Percentiles rank a stretch among this genome's conserved stretches.
These are phyloP conservation scores for Sigmodon hispidus DNA, from an alignment of 2,113 vertebrate genomes.

Conservation along the genomic window DNA sequence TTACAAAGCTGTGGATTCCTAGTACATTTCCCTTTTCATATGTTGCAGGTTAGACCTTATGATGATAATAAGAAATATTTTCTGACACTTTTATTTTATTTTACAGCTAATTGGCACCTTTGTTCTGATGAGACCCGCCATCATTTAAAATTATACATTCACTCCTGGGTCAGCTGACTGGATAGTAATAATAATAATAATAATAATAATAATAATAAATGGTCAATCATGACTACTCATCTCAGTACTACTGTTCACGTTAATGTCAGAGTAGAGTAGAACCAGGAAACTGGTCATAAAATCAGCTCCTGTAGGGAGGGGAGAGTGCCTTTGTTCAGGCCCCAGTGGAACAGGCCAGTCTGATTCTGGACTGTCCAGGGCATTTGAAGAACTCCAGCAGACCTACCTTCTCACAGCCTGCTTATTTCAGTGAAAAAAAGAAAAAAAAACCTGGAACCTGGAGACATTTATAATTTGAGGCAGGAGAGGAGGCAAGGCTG, in stretches of 20 bases:
- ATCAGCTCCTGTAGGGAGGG: not conserved
- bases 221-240: not conserved
- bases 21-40: not conserved
- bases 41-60: not conserved
- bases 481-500: too few species aligned
- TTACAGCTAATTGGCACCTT: not conserved
- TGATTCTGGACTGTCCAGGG: not conserved
- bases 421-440: not conserved
- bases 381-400: not conserved
- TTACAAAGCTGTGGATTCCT: not conserved
- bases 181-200: not conserved
- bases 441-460: too few species aligned
- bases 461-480: not conserved
- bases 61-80: not conserved
- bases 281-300: not conserved
- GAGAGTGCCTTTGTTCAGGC: too few species aligned
- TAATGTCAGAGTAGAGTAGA: not conserved
- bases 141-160: not conserved
- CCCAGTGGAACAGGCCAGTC: too few species aligned
- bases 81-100: slow-evolving; percentile 9
- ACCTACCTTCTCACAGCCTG: not conserved
- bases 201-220: not conserved
- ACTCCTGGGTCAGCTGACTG: not conserved
- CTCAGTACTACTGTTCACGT: not conserved
- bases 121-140: not conserved